phyloP scores from a whole-genome alignment of 2,888 invertebrate species.

The Caenorhabditis sp. region DNA sequence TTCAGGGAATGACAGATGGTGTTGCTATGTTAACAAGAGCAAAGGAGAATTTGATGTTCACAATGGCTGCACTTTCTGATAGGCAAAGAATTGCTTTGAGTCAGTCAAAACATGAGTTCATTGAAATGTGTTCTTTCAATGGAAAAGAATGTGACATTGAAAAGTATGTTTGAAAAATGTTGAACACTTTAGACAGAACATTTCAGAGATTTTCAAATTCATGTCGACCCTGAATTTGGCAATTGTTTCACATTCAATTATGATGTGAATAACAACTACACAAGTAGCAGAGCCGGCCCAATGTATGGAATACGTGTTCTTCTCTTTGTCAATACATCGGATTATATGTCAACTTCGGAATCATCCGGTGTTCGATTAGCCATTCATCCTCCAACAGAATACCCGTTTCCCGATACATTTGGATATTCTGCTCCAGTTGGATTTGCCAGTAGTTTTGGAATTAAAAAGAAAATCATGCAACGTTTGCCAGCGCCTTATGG shows the following conservation, averaged over 20 bases:
- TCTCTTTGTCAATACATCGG: slow-evolving; percentile 57
- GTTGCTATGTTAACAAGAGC: slow-evolving; percentile 60
- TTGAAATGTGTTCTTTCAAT: slow-evolving; percentile 63
- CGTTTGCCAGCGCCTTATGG: slow-evolving; percentile 52
- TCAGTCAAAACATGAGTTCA: slow-evolving; percentile 57
- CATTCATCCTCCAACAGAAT: slow-evolving; percentile 56
- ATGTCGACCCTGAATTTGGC: slow-evolving; percentile 61
- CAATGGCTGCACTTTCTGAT: slow-evolving; percentile 56
- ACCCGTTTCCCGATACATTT: slow-evolving; percentile 60
- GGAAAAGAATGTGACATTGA: slow-evolving; percentile 61
- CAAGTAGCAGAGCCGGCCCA: slow-evolving; percentile 59
- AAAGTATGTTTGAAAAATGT: slow-evolving; percentile 18
- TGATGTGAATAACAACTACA: slow-evolving; percentile 53
- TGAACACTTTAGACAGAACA: neutral
- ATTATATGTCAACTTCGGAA: slow-evolving; percentile 62
- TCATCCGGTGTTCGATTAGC: slow-evolving; percentile 55
- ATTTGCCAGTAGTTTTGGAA: slow-evolving; percentile 56
- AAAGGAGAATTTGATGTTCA: slow-evolving; percentile 62
- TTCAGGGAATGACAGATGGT: slow-evolving; percentile 61
- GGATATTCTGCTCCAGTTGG: slow-evolving; percentile 60
- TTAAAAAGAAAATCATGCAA: slow-evolving; percentile 58
- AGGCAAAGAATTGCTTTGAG: slow-evolving; percentile 48
- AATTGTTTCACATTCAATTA: slow-evolving; percentile 62
- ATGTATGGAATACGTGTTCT: slow-evolving; percentile 62
- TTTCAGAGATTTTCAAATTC: slow-evolving; percentile 55